Conservation (phyloP, 2,888 invertebrate genomes). For the Polyommatus icarus region DNA sequence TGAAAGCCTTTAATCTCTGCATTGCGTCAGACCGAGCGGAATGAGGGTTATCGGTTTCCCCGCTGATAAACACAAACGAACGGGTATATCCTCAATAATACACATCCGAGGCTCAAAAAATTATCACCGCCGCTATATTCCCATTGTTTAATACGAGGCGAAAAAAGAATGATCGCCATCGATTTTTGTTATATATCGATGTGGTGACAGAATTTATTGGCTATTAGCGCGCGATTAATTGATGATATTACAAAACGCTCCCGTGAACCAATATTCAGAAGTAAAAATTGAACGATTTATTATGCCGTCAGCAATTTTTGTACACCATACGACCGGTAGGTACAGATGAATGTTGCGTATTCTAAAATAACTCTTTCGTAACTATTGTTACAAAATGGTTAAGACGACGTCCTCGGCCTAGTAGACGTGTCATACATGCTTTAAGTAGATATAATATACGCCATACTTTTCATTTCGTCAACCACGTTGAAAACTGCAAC, state of each 20-base stretch:
- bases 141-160: conserved; percentile 51
- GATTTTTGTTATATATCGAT: conserved; percentile 61
- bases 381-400: too few species aligned
- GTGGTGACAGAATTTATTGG: conserved; percentile 62
- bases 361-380: background rate
- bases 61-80: conserved; percentile 75
- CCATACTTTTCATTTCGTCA: background rate
- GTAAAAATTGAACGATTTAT: conserved; percentile 11
- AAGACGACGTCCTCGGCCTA: too few species aligned
- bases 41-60: conserved; percentile 75
- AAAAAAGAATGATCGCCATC: conserved; percentile 57
- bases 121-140: conserved; percentile 61
- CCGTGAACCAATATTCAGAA: conserved; percentile 3
- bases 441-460: background rate
- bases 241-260: conserved; percentile 33
- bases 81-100: conserved; percentile 61
- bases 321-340: background rate
- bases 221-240: conserved; percentile 60
- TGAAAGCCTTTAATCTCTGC: conserved; percentile 77
- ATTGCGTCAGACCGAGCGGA: conserved; percentile 74
- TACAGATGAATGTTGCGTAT: background rate
- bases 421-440: too few species aligned
- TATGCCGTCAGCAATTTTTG: background rate
- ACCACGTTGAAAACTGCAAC: background rate
- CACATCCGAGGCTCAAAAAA: conserved; percentile 66